A percentile compares a stretch with the other conserved stretches of the same genome.
Conservation (phyloP, 2,113 vertebrate genomes). For the Halichoeres trimaculatus region DNA sequence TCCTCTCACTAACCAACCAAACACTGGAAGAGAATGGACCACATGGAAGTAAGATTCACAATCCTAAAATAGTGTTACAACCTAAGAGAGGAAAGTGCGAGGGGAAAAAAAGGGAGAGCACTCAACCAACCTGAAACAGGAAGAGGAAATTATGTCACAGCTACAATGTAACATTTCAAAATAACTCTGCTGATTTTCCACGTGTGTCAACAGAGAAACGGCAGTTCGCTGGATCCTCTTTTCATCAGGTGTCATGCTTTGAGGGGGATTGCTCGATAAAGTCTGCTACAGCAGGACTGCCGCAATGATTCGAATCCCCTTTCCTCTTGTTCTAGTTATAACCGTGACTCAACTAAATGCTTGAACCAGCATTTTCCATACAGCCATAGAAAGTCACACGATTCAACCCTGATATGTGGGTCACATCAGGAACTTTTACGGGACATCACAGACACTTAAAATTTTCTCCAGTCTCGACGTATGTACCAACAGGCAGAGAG, state of each 20-base stretch:
- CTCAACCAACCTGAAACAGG: constrained; percentile 62
- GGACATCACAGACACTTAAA: constrained; percentile 9
- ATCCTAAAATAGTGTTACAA: constrained; percentile 72
- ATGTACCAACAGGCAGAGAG: constrained; percentile 20
- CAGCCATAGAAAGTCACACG: constrained; percentile 26
- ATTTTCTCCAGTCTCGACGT: constrained; percentile 2
- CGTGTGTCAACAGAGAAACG: constrained; percentile 49
- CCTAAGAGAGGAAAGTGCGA: constrained; percentile 57
- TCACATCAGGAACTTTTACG: constrained; percentile 9
- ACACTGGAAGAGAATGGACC: constrained; percentile 50
- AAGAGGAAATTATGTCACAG: constrained; percentile 78
- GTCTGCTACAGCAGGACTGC: constrained; percentile 11
- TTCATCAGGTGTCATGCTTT: constrained; percentile 34
- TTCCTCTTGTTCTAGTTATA: constrained; percentile 30
- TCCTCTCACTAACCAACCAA: constrained; percentile 50
- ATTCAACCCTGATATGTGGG: constrained; percentile 25
- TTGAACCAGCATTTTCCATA: constrained; percentile 20
- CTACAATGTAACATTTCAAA: constrained; percentile 73
- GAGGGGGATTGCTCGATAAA: not conserved
- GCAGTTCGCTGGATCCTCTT: constrained; percentile 43
- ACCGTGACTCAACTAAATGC: constrained; percentile 27
- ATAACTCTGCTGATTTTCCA: constrained; percentile 71
- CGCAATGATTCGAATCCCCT: constrained; percentile 49
- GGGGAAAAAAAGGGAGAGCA: constrained; percentile 54
- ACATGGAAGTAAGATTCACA: constrained; percentile 54